A percentile compares a stretch with the other conserved stretches of the same genome.
Conservation (phyloP, 2,113 vertebrate genomes). For the Pygoscelis adeliae region DNA sequence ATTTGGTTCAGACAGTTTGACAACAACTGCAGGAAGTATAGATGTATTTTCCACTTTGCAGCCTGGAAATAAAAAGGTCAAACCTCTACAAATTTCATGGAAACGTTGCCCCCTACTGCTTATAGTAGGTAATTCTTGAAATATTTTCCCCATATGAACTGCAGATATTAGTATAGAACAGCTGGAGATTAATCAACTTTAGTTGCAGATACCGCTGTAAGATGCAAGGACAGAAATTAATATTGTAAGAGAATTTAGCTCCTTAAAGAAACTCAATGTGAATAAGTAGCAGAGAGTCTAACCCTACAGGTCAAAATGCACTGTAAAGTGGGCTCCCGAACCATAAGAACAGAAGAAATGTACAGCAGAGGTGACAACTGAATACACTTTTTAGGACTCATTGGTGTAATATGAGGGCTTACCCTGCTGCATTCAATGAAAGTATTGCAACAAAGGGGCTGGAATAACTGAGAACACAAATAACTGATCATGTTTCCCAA, state of each 20-base stretch:
- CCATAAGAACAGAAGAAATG: fast-evolving
- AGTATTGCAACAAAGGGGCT: not conserved
- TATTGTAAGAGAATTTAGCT: not conserved
- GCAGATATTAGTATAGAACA: not conserved
- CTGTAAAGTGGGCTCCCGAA: not conserved
- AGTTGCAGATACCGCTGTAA: not conserved
- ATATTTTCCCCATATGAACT: not conserved
- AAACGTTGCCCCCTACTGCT: not conserved
- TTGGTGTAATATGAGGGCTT: not conserved
- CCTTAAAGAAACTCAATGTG: too few relatives aligned
- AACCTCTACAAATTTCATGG: not conserved
- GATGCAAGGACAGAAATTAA: not conserved
- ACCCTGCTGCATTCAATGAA: not conserved
- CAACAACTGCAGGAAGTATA: not conserved
- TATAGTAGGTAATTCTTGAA: not conserved
- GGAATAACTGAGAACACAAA: not conserved
- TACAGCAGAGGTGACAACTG: not conserved
- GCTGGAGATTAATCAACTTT: not conserved
- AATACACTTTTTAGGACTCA: not conserved
- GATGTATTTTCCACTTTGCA: not conserved
- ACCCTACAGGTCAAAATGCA: not conserved
- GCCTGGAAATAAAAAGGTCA: not conserved
- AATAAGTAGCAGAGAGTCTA: not conserved
- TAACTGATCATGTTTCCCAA: not conserved
- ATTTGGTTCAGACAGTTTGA: not conserved